Base-by-base conservation (phyloP, 2,888 invertebrate species). In the Chrysolina haemoptera region DNA sequence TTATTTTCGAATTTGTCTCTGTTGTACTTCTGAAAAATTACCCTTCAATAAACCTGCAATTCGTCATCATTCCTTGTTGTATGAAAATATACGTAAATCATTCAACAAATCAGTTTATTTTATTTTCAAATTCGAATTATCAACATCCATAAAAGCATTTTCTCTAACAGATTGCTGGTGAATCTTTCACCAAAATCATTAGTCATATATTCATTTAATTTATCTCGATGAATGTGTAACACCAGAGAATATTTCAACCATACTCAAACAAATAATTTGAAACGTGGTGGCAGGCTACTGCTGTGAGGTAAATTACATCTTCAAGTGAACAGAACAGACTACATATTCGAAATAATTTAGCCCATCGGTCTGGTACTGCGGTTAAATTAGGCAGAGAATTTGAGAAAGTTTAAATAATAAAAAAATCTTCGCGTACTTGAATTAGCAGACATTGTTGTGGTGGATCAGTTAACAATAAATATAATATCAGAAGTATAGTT, bases 221-320 rank as follows among this genome's bases (percentile, higher is more conserved):
- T 18, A 22, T 55, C 55, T 12, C 35, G 59, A 35, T 35, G 46
- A 46, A 46, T 46, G 46, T 46, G 27, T 59, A 59, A 59, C 14
- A 59, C 10, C 50, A 50, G 27, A 59, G 59, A n/a, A 59, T 27
- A 27, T 27, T 35, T 9, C 59, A 14, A n/a, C 59, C 59, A 41
- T 53, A 67, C 40, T 16, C 40, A 16, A 67, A 55, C 40, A 53
- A 66, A 67, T 40, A 53, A 55, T 41, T 41, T 18, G 22, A 20
- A 67, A 53, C 14, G 50, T 16, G 55, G 20, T 55, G 67, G 67
- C 53, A 67, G 55, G 55, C 53, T 55, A 16, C 20, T 43, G 53
- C 67, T 67, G 53, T 40, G 67, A 67, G 53, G 18, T 53, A 40
- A 67, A 55, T 59, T 59, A 59, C 59, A 59, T 59, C 16, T 59